Conservation (phyloP, 2,797 vertebrate species). For the Chrysocyon brachyurus region DNA sequence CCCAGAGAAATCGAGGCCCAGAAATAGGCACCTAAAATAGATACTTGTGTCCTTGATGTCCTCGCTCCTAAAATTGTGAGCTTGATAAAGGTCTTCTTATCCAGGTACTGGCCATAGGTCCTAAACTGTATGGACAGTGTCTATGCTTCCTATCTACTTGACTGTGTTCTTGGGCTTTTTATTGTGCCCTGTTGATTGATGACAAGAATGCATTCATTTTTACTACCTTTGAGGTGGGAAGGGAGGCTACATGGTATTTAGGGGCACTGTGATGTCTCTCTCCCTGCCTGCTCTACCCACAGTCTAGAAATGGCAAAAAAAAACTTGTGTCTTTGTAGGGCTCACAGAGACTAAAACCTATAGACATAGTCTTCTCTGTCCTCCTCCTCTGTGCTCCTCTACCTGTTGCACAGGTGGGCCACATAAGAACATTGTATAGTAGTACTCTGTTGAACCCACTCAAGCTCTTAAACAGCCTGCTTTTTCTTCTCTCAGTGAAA, state of each 20-base stretch:
- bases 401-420: background rate
- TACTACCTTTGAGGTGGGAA: background rate
- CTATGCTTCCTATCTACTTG: background rate
- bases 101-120: background rate
- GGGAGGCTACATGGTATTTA: background rate
- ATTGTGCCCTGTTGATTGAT: background rate
- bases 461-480: slow-evolving; percentile 1
- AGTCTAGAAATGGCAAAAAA: background rate
- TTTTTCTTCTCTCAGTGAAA: slow-evolving; percentile 39
- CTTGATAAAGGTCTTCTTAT: background rate
- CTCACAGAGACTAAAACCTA: background rate
- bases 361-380: background rate
- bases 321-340: background rate
- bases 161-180: background rate
- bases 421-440: background rate
- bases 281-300: background rate
- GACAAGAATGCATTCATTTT: background rate
- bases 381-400: background rate
- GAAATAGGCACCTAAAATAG: slow-evolving; percentile 32
- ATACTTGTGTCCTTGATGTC: background rate
- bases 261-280: background rate
- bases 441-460: background rate
- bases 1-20: slow-evolving; percentile 24
- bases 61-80: slow-evolving; percentile 38
- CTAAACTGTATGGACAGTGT: background rate